Percentiles rank a stretch among this genome's conserved stretches.
Evolutionary conservation across 2,113 vertebrate species (phyloP).

Genomic region (Gnathonemus echidnorhynchus): DNA sequence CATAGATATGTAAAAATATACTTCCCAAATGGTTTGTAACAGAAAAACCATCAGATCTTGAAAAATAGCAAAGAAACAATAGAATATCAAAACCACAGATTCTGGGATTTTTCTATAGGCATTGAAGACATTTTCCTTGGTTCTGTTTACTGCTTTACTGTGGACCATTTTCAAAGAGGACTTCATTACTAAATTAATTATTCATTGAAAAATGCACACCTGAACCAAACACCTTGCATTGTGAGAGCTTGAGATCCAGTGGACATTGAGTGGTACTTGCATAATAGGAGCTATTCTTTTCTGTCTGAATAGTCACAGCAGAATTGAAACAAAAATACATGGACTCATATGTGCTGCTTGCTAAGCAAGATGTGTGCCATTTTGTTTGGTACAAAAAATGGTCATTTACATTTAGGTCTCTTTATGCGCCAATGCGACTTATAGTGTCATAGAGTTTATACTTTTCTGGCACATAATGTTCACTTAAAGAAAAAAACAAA

Average conservation of each 20-base stretch:
- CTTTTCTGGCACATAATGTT: background rate
- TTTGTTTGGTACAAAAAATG: background rate
- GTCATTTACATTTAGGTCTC: background rate
- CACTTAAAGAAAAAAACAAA: background rate
- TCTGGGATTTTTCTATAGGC: background rate
- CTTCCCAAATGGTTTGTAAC: background rate
- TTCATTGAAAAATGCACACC: background rate
- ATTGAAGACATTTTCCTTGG: background rate
- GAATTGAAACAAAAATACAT: background rate
- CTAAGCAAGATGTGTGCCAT: background rate
- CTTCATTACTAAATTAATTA: background rate
- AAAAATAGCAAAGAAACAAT: background rate
- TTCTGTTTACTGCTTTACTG: background rate
- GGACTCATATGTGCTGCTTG: background rate
- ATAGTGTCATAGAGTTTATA: background rate
- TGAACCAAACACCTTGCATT: background rate
- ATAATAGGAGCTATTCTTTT: background rate
- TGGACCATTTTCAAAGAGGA: background rate
- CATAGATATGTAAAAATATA: background rate
- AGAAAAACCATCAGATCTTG: background rate
- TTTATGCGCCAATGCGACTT: background rate
- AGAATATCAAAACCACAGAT: background rate
- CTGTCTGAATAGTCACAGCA: background rate
- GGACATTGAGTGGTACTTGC: background rate
- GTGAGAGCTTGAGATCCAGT: background rate